phyloP scores from a whole-genome alignment of 2,888 invertebrate species.

The Ennomos fuscantarius region DNA sequence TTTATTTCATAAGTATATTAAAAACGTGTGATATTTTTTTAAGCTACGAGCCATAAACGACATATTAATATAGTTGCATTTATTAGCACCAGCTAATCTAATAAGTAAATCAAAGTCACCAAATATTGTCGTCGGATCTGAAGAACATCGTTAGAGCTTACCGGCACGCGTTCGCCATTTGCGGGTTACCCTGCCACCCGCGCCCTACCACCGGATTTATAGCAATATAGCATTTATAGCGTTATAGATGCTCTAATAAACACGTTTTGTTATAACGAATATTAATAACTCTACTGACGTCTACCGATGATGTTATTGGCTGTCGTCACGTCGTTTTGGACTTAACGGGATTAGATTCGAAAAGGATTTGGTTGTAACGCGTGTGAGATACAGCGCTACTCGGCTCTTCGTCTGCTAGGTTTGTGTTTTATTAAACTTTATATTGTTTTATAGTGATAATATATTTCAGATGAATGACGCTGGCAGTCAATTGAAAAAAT shows the following conservation, averaged over 20 bases:
- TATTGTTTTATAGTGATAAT: constrained; percentile 4
- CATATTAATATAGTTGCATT: constrained; percentile 35
- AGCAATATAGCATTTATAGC: constrained; percentile 33
- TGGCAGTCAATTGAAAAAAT: constrained; percentile 2
- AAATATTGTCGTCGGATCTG: constrained; percentile 67
- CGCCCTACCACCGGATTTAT: constrained; percentile 60
- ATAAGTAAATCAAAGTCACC: constrained; percentile 77
- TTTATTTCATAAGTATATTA: too few relatives aligned
- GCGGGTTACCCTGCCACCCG: constrained; percentile 62
- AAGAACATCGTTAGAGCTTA: constrained; percentile 74
- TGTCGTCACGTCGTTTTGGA: constrained; percentile 59
- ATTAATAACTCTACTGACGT: constrained; percentile 69
- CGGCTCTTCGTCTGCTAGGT: background rate
- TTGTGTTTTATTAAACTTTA: constrained; percentile 1
- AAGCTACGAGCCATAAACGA: constrained; percentile 8
- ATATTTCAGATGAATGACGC: constrained; percentile 9
- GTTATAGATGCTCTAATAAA: constrained; percentile 69
- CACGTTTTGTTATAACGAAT: constrained; percentile 76
- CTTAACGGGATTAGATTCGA: constrained; percentile 50
- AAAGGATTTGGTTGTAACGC: constrained; percentile 35
- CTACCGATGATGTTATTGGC: constrained; percentile 65
- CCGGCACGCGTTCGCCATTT: constrained; percentile 74
- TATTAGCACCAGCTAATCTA: constrained; percentile 56
- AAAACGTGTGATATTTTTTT: constrained; percentile 1
- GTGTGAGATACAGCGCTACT: constrained; percentile 5